phyloP scores from a whole-genome alignment of 2,888 invertebrate species.

The Embidobia sp. region DNA sequence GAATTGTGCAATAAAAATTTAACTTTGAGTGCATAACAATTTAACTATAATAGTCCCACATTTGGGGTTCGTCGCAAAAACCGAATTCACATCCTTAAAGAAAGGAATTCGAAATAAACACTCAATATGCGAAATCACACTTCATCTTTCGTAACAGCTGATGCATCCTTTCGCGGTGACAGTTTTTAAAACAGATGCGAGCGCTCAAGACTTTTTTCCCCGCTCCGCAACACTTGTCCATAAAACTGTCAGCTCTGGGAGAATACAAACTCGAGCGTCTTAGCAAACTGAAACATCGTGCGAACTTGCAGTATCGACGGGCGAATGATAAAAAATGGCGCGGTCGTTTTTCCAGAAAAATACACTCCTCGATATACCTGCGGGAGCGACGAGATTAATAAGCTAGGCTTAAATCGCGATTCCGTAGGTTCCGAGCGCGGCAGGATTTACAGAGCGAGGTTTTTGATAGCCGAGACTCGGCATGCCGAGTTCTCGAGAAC shows the following conservation, averaged over 20 bases:
- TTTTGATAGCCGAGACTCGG: constrained; percentile 60
- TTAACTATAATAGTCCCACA: too few relatives aligned
- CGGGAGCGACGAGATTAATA: constrained; percentile 31
- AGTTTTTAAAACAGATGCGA: background rate
- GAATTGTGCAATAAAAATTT: too few relatives aligned
- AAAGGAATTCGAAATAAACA: too few relatives aligned
- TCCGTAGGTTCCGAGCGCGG: constrained; percentile 24
- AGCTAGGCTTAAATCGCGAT: constrained; percentile 50
- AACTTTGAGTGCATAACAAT: too few relatives aligned
- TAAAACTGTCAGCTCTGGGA: constrained; percentile 13
- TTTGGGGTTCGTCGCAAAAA: too few relatives aligned
- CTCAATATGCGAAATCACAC: background rate
- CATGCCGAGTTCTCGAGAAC: constrained; percentile 53
- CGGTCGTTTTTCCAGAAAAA: too few relatives aligned
- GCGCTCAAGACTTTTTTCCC: constrained; percentile 6
- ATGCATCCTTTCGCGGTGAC: background rate
- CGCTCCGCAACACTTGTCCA: constrained; percentile 13
- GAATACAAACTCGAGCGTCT: constrained; percentile 6
- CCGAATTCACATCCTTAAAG: too few relatives aligned
- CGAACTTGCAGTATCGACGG: too few relatives aligned
- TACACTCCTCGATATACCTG: background rate
- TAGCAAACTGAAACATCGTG: constrained; percentile 21
- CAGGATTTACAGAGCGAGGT: constrained; percentile 50
- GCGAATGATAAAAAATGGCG: too few relatives aligned
- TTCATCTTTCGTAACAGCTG: background rate